Evolutionary conservation across 2,888 invertebrate species (phyloP).

Genomic region (Aphrophora alni): DNA sequence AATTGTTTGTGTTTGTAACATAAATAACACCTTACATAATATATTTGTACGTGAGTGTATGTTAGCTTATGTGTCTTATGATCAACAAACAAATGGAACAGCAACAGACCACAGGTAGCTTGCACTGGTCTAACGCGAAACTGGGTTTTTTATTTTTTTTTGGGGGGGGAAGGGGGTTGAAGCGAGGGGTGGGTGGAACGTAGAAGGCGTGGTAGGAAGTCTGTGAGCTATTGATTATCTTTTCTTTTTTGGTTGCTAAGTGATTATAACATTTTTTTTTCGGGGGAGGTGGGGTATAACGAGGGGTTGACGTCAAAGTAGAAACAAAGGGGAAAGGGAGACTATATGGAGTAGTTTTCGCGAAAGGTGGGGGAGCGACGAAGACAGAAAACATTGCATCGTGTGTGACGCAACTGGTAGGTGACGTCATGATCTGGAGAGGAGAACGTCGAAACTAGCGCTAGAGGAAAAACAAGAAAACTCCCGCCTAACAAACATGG

Average conservation of each 20-base stretch:
- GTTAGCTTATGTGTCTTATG: too few relatives aligned
- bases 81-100: neutral
- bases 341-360: conserved; percentile 19
- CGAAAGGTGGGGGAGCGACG: conserved; percentile 43
- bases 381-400: conserved; percentile 30
- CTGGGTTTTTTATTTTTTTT: neutral
- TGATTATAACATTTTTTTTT: conserved; percentile 48
- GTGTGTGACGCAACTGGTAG: conserved; percentile 48
- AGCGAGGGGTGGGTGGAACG: conserved; percentile 16
- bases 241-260: conserved; percentile 51
- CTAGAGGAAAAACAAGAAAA: conserved; percentile 39
- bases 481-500: conserved; percentile 67
- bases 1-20: too few relatives aligned
- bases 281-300: conserved; percentile 39
- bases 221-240: conserved; percentile 48
- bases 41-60: too few relatives aligned
- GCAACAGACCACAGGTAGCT: neutral
- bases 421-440: conserved; percentile 46
- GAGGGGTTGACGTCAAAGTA: conserved; percentile 34
- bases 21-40: too few relatives aligned
- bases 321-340: conserved; percentile 35
- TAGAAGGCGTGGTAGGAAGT: conserved; percentile 40
- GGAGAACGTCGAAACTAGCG: conserved; percentile 36
- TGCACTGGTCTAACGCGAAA: conserved; percentile 5
- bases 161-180: neutral